Base-by-base conservation (phyloP, 2,888 invertebrate species). In the Cosmorhoe ocellata region DNA sequence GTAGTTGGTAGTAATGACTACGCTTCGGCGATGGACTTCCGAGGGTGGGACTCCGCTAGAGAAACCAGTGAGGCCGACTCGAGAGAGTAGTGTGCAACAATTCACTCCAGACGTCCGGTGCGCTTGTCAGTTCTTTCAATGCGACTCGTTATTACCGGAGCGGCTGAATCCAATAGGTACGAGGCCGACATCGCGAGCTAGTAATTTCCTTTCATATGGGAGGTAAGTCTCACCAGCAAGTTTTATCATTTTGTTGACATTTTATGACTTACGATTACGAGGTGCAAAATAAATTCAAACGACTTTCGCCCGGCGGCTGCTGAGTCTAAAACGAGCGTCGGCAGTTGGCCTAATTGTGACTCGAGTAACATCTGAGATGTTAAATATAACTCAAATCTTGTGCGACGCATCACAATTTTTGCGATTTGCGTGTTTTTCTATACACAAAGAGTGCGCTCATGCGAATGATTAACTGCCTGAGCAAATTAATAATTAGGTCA, bases 61-160 rank as follows among this genome's bases (percentile, higher is more conserved):
- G 68, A 93, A 91, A 72, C 91, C 91, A 58, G 91, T 93, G 69
- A 91, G 93, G 74, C 93, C 94, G 47, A 94, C 95, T 55, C 92
- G 95, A 70, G 93, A 93, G 76, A 93, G 94, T 74, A 93, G 94
- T 76, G 93, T 94, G 61, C 92, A 94, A 67, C 92, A 94, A 65
- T 92, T 91, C 66, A 93, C 95, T 53, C 91, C 95, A 72, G 96
- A 96, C 79, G 96, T 96, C 56, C 93, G 96, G 66, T 96, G 96
- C 84, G 96, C 92, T 63, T 96, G 96, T 88, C 96, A 96, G 88
- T 96, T 93, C 86, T 96, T 93, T 84, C 94, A 95, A 90, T 93
- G 94, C 79, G 95, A 96, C 81, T 94, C 94, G 54, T 83, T 96
- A 66, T 88, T 96, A 67, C 96, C 96, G 55, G 95, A 95, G 79